Evolutionary conservation across 2,888 invertebrate species (phyloP).

Genomic region (Diloba caeruleocephala): DNA sequence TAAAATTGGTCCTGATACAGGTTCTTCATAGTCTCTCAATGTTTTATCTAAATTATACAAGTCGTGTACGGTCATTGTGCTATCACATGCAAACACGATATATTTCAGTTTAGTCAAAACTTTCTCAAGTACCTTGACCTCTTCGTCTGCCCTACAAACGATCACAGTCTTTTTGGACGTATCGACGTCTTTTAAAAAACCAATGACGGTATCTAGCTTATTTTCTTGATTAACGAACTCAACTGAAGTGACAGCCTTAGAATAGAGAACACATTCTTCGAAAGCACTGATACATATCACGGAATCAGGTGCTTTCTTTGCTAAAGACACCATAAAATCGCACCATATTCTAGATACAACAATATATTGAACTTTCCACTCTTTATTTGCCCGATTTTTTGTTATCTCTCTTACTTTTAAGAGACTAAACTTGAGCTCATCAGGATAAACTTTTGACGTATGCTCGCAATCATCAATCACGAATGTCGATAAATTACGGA

Average conservation of each 20-base stretch:
- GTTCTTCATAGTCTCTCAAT: conserved; percentile 78
- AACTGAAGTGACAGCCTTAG: conserved; percentile 81
- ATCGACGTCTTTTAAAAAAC: conserved; percentile 82
- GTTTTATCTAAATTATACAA: conserved; percentile 74
- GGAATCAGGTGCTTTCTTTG: conserved; percentile 88
- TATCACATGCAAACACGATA: conserved; percentile 71
- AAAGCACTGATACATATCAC: conserved; percentile 92
- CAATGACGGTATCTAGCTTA: conserved; percentile 81
- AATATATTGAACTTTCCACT: conserved; percentile 88
- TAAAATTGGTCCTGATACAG: conserved; percentile 84
- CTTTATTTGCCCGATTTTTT: conserved; percentile 75
- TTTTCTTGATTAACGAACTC: conserved; percentile 73
- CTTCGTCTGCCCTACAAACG: conserved; percentile 89
- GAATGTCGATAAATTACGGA: conserved; percentile 90
- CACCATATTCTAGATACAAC: conserved; percentile 91
- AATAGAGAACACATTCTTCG: conserved; percentile 93
- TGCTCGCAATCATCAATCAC: conserved; percentile 93
- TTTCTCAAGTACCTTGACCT: conserved; percentile 81
- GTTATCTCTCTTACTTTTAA: conserved; percentile 80
- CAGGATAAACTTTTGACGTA: conserved; percentile 86
- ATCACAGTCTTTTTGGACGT: conserved; percentile 89
- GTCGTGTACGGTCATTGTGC: conserved; percentile 75
- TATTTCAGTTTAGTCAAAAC: conserved; percentile 61
- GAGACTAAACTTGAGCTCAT: conserved; percentile 80
- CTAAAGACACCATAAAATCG: conserved; percentile 86